A percentile compares a stretch with the other conserved stretches of the same genome.
Conservation (phyloP, 92 coral and sea anemone species). For the Metridium senile region DNA sequence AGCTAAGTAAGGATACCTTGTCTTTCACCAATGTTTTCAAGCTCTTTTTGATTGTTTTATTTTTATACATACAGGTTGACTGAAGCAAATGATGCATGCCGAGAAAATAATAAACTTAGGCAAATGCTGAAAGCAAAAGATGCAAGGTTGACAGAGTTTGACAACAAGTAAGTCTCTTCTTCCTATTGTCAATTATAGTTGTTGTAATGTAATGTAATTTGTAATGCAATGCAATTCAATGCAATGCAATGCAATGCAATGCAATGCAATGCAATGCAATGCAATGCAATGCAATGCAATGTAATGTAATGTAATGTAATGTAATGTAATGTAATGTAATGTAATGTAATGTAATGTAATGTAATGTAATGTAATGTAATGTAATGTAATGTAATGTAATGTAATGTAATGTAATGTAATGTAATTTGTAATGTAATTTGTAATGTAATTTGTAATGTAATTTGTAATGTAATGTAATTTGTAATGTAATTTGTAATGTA, state of each 20-base stretch:
- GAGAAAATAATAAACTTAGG: slow-evolving; percentile 76
- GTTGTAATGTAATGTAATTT: neutral
- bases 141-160: slow-evolving; percentile 78
- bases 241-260: neutral
- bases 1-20: slow-evolving; percentile 67
- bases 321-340: neutral
- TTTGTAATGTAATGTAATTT: too few relatives aligned
- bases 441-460: too few relatives aligned
- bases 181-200: neutral
- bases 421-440: neutral
- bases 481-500: too few relatives aligned
- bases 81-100: slow-evolving; percentile 79
- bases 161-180: slow-evolving; percentile 63
- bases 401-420: neutral
- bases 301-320: neutral
- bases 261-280: neutral
- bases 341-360: neutral
- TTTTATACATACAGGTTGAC: too few relatives aligned
- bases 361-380: neutral
- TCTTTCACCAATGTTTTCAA: neutral
- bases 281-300: neutral
- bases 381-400: neutral
- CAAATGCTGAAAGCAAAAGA: slow-evolving; percentile 93
- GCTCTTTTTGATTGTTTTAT: too few relatives aligned
- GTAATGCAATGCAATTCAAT: neutral